Evolutionary conservation across 1,140 invertebrate genomes (phyloP).

Genomic region (Ceratina japonica): DNA sequence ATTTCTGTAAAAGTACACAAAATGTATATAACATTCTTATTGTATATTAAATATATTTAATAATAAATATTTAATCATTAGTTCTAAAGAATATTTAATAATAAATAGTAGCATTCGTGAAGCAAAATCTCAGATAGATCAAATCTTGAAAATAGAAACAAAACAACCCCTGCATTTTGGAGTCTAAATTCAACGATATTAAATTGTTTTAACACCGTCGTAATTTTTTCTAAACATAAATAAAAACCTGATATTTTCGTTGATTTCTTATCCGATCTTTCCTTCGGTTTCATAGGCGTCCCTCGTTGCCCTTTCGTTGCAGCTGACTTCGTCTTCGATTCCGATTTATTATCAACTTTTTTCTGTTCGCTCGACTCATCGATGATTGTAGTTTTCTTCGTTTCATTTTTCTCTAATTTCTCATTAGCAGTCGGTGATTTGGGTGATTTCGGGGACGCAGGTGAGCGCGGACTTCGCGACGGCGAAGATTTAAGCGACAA

Average conservation of each 20-base stretch:
- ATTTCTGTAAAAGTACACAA: conserved; percentile 82
- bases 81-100: neutral
- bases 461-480: conserved; percentile 42
- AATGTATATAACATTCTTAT: neutral
- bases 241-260: conserved; percentile 42
- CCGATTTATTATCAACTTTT: conserved; percentile 4
- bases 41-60: neutral
- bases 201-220: neutral
- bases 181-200: neutral
- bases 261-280: conserved; percentile 10
- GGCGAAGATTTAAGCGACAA: conserved; percentile 59
- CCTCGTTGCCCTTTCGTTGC: conserved; percentile 26
- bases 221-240: neutral
- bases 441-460: conserved; percentile 49
- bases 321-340: conserved; percentile 19
- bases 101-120: conserved; percentile 12
- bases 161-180: neutral
- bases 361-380: conserved; percentile 47
- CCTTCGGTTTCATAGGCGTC: conserved; percentile 17
- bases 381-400: conserved; percentile 63
- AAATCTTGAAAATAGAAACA: neutral
- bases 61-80: too few species aligned
- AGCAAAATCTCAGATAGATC: conserved; percentile 52
- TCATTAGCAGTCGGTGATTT: neutral
- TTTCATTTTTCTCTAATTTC: conserved; percentile 55